Base-by-base conservation (phyloP, 2,888 invertebrate genomes). In the Shargacucullia verbasci region DNA sequence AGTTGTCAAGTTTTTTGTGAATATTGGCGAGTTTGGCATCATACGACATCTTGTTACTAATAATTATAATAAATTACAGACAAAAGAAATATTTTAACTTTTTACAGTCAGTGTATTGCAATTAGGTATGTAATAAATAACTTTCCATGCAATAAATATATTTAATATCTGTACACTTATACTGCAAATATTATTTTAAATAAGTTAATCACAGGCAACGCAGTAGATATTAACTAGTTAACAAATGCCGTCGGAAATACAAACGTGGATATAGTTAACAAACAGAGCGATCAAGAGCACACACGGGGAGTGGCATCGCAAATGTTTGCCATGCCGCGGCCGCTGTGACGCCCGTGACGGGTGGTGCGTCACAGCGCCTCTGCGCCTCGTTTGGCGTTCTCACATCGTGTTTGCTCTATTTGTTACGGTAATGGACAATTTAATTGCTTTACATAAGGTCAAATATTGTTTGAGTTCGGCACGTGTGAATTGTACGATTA, bases 391-490 rank as follows among this genome's bases (percentile, higher is more conserved):
- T 79, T 75, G 71, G 62, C 70, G 79, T 82, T 83, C 82, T 82
- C 84, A 82, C 82, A 83, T 79, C 65, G 54, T 90, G 87, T 90
- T 89, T 89, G 79, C 75, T 80, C 72, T 83, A 84, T 85, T 86
- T 86, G 86, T 89, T 87, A 89, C 89, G 73, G 80, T 91, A 91
- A 92, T 92, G 86, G 91, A 78, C 78, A 77, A 70, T 80, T 82
- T 92, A 89, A 92, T 91, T 90, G 87, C 84, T 84, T 68, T 66
- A 75, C 73, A 74, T 80, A 77, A 85, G 82, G 85, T 85, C 79
- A 83, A 73, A 81, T 80, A 62, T 70, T 84, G 82, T 81, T 83
- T 82, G 75, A 73, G 40, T 73, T 74, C 56, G 73, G 66, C 68
- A 65, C 69, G 73, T 73, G 73, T 65, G 57, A 55, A 59, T 59